Evolutionary conservation across 2,113 vertebrate genomes (phyloP).

Genomic region (Cricetomys ansorgei): DNA sequence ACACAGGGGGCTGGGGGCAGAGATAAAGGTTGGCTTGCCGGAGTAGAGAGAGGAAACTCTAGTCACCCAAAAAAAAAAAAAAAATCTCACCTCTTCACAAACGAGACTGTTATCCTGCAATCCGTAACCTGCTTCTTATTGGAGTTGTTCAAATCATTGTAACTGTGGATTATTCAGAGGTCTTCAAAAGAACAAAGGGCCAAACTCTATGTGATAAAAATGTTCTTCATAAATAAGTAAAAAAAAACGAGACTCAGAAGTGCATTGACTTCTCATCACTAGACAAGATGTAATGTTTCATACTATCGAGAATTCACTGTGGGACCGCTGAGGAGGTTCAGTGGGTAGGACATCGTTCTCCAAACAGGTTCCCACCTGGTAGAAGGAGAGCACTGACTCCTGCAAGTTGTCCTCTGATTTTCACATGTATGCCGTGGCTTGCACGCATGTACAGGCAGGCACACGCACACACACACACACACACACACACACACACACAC

Average conservation of each 20-base stretch:
- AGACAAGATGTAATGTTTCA: conserved; percentile 36
- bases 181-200: conserved; percentile 41
- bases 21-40: not conserved
- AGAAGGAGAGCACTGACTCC: not conserved
- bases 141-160: conserved; percentile 37
- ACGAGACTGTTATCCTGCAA: not conserved
- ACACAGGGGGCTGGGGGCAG: not conserved
- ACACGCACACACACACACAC: not conserved
- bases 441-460: too few species aligned
- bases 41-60: conserved; percentile 17
- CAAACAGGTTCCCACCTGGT: too few species aligned
- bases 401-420: not conserved
- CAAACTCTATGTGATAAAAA: not conserved
- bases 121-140: not conserved
- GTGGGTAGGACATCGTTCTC: not conserved
- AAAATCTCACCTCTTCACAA: conserved; percentile 44
- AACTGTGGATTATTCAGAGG: conserved; percentile 26
- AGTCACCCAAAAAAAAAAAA: not conserved
- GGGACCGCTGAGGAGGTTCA: not conserved
- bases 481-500: not conserved
- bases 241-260: conserved; percentile 7
- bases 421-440: not conserved
- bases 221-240: conserved; percentile 30
- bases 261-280: conserved; percentile 7
- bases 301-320: not conserved